These are phyloP conservation scores for Orgyia antiqua DNA, from an alignment of 2,888 invertebrate species.

Conservation along the genomic window DNA sequence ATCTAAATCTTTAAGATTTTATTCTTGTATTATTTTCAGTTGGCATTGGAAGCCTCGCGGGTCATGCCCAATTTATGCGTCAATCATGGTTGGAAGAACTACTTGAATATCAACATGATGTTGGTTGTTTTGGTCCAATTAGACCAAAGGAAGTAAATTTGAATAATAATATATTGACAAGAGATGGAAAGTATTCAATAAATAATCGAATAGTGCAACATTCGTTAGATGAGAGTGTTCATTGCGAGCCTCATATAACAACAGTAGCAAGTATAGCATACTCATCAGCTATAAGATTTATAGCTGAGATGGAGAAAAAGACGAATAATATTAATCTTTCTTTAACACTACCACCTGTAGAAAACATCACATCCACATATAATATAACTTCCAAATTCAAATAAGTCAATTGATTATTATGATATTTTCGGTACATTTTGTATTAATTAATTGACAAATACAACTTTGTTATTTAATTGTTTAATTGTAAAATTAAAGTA, in stretches of 20 bases:
- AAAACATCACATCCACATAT: not conserved
- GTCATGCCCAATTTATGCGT: conserved; percentile 37
- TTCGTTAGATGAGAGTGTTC: no score
- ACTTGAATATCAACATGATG: conserved; percentile 27
- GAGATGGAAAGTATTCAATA: not conserved
- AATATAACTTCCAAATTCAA: conserved; percentile 1
- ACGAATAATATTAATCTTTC: not conserved
- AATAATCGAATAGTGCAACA: not conserved
- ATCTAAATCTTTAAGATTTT: no score
- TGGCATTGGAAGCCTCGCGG: conserved; percentile 35
- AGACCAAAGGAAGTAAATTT: not conserved
- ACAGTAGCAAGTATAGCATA: not conserved
- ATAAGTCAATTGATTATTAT: no score
- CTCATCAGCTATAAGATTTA: conserved; percentile 1
- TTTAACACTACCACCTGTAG: not conserved
- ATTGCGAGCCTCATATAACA: conserved; percentile 5
- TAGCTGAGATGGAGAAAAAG: not conserved
- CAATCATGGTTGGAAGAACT: conserved; percentile 33
- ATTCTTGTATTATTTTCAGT: conserved; percentile 37
- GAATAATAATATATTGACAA: not conserved
- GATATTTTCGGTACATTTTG: no score
- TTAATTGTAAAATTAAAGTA: no score
- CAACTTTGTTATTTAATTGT: no score
- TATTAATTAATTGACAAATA: no score
- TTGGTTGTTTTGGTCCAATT: conserved; percentile 36